A percentile compares a stretch with the other conserved stretches of the same genome.
phyloP scores from a whole-genome alignment of 2,113 vertebrate species.

The Diphyllodes magnificus region DNA sequence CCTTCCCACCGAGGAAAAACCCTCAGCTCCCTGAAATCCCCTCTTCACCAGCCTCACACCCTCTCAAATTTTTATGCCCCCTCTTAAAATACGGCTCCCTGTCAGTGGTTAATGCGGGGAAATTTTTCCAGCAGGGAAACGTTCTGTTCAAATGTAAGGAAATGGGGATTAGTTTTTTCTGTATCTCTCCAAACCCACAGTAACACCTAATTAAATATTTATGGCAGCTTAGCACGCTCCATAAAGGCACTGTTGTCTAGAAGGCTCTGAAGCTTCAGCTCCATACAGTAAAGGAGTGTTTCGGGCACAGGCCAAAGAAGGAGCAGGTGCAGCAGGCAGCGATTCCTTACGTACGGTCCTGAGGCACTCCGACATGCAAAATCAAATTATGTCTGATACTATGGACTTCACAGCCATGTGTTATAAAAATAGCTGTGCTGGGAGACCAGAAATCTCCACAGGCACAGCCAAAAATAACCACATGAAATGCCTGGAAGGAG shows the following conservation, averaged over 20 bases:
- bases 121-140: not conserved
- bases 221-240: not conserved
- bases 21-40: not conserved
- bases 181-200: constrained; percentile 17
- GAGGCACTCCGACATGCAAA: not conserved
- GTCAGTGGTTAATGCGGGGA: not conserved
- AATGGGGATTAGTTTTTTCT: not conserved
- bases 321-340: constrained; percentile 1
- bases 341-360: not conserved
- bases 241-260: constrained; percentile 29
- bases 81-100: not conserved
- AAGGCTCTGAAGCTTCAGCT: not conserved
- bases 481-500: constrained; percentile 19
- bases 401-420: not conserved
- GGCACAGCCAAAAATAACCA: constrained; percentile 49
- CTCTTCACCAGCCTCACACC: not conserved
- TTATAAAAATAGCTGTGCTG: constrained; percentile 37
- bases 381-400: not conserved
- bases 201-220: constrained; percentile 37
- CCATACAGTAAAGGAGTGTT: not conserved
- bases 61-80: not conserved
- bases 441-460: constrained; percentile 28
- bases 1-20: not conserved
- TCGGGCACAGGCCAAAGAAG: not conserved
- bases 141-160: not conserved